Percentiles rank a stretch among this genome's conserved stretches.
Conservation (phyloP, 2,113 vertebrate genomes). For the Oreochromis aureus region DNA sequence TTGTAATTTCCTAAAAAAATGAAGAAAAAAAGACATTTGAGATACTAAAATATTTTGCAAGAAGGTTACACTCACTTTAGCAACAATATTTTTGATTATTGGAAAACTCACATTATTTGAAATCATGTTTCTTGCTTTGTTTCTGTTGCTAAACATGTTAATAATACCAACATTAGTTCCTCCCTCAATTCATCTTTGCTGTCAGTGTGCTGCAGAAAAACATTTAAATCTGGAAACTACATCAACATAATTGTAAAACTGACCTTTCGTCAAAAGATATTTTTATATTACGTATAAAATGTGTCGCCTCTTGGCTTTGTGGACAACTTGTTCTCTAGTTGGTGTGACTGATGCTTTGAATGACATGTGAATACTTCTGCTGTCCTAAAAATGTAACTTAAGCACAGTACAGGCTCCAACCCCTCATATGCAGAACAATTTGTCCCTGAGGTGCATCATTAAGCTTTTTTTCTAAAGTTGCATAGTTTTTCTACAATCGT, state of each 20-base stretch:
- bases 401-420: background rate
- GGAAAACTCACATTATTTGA: background rate
- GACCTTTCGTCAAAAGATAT: background rate
- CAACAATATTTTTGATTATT: background rate
- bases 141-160: background rate
- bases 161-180: background rate
- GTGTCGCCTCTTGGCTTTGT: background rate
- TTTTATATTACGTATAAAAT: background rate
- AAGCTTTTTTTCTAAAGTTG: background rate
- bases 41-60: background rate
- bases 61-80: background rate
- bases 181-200: background rate
- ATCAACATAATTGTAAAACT: background rate
- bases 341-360: background rate
- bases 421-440: background rate
- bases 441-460: slow-evolving; percentile 7
- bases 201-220: background rate
- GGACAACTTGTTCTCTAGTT: background rate
- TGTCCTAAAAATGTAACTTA: background rate
- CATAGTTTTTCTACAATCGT: background rate
- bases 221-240: background rate
- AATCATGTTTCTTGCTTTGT: background rate
- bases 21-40: background rate
- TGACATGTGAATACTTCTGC: background rate
- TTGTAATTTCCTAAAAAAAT: background rate